phyloP scores from a whole-genome alignment of 1,140 invertebrate genomes.

The Micrasema minimum region DNA sequence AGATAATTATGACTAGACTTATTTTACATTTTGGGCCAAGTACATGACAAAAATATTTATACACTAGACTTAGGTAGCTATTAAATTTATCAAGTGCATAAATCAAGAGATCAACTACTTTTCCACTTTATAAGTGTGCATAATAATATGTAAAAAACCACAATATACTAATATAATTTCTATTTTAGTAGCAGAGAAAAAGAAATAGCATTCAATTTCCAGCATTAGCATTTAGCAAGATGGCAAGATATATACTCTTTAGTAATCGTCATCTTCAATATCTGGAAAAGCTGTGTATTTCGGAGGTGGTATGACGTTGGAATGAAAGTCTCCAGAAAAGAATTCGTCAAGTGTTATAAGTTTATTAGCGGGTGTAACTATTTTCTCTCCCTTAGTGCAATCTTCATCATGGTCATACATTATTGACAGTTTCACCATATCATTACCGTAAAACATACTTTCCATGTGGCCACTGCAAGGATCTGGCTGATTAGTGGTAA shows the following conservation, averaged over 20 bases:
- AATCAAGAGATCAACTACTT: too few species aligned
- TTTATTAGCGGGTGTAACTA: conserved; percentile 24
- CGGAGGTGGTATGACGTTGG: conserved; percentile 46
- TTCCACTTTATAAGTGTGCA: too few species aligned
- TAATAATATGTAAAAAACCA: too few species aligned
- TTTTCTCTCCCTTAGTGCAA: conserved; percentile 8
- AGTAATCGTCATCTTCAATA: conserved; percentile 21
- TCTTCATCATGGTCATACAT: conserved; percentile 35
- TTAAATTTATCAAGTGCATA: too few species aligned
- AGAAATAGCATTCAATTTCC: too few species aligned
- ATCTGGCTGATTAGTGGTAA: conserved; percentile 34
- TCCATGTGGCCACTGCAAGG: conserved; percentile 27
- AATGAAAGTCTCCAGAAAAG: conserved; percentile 46
- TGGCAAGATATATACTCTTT: neutral
- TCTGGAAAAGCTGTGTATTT: conserved; percentile 47
- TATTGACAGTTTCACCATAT: conserved; percentile 13
- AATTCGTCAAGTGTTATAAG: conserved; percentile 48
- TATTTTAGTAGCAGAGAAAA: neutral
- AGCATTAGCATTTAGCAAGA: too few species aligned
- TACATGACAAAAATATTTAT: neutral
- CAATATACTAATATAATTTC: too few species aligned
- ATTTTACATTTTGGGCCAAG: too few species aligned
- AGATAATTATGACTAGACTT: too few species aligned
- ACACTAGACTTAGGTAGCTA: too few species aligned
- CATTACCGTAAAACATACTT: conserved; percentile 10